These are phyloP conservation scores for Pissodes strobi DNA, from an alignment of 1,140 invertebrate genomes.

Conservation along the genomic window DNA sequence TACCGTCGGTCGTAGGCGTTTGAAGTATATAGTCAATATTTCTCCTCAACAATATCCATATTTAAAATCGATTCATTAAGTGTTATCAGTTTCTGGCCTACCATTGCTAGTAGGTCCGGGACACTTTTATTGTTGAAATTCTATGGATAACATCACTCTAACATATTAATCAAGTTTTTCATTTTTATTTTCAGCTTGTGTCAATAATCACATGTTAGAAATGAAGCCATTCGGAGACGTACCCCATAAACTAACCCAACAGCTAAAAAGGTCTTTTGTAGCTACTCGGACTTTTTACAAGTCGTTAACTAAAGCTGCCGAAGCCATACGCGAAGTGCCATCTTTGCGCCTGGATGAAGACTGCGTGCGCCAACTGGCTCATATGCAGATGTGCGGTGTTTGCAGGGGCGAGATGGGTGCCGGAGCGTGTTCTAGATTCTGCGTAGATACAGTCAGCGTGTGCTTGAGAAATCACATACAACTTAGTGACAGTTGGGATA, in stretches of 20 bases:
- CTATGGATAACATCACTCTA: no score
- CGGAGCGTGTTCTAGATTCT: slow-evolving; percentile 85
- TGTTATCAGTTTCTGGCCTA: no score
- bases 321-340: slow-evolving; percentile 81
- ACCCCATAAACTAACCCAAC: slow-evolving; percentile 84
- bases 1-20: no score
- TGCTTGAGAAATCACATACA: slow-evolving; percentile 85
- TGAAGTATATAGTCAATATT: no score
- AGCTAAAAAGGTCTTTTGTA: slow-evolving; percentile 90
- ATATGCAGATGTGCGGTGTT: slow-evolving; percentile 84
- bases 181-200: slow-evolving; percentile 62
- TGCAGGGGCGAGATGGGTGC: slow-evolving; percentile 72
- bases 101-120: no score
- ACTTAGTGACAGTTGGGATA: slow-evolving; percentile 87
- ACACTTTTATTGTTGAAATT: no score
- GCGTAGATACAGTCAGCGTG: slow-evolving; percentile 86
- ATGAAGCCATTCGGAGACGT: slow-evolving; percentile 94
- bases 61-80: no score
- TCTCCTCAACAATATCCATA: no score
- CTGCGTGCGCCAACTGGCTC: slow-evolving; percentile 78
- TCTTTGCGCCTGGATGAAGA: slow-evolving; percentile 73
- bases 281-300: slow-evolving; percentile 92
- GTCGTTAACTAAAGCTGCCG: slow-evolving; percentile 79
- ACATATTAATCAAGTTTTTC: no score
- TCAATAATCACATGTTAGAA: slow-evolving; percentile 88